Percentiles rank a stretch among this genome's conserved stretches.
phyloP scores from a whole-genome alignment of 2,888 invertebrate species.

The Noctua fimbriata region DNA sequence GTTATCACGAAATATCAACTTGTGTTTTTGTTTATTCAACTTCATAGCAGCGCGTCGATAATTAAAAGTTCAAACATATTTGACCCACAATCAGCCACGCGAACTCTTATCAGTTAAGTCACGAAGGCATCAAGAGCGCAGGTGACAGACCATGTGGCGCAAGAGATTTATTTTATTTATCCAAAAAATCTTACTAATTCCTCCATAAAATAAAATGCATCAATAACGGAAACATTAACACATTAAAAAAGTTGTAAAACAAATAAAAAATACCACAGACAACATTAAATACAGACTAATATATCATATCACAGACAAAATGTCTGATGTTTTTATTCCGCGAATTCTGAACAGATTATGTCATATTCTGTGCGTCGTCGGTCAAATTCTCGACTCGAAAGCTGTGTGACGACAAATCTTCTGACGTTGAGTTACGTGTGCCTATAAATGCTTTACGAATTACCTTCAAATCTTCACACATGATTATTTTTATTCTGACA shows the following conservation, averaged over 20 bases:
- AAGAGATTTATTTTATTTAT: background rate
- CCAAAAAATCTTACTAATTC: background rate
- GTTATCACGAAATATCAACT: background rate
- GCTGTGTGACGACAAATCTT: constrained; percentile 11
- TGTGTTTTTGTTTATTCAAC: background rate
- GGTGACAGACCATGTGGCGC: background rate
- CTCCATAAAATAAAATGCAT: background rate
- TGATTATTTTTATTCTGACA: constrained; percentile 1
- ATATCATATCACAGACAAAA: constrained; percentile 28
- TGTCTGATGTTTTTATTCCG: constrained; percentile 44
- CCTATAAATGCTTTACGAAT: background rate
- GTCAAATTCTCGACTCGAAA: constrained; percentile 15
- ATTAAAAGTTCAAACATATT: background rate
- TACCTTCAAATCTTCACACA: background rate
- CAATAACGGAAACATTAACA: constrained; percentile 22
- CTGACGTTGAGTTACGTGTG: constrained; percentile 3
- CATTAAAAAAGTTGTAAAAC: constrained; percentile 6
- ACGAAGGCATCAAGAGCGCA: background rate
- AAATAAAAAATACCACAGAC: constrained; percentile 22
- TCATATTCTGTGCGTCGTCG: constrained; percentile 45
- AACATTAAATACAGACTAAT: constrained; percentile 23
- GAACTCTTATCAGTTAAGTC: background rate
- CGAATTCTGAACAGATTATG: constrained; percentile 36
- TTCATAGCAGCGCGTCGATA: background rate
- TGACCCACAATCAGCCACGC: background rate